Conservation (phyloP, 2,888 invertebrate species). For the Ischnus inquisitorius region DNA sequence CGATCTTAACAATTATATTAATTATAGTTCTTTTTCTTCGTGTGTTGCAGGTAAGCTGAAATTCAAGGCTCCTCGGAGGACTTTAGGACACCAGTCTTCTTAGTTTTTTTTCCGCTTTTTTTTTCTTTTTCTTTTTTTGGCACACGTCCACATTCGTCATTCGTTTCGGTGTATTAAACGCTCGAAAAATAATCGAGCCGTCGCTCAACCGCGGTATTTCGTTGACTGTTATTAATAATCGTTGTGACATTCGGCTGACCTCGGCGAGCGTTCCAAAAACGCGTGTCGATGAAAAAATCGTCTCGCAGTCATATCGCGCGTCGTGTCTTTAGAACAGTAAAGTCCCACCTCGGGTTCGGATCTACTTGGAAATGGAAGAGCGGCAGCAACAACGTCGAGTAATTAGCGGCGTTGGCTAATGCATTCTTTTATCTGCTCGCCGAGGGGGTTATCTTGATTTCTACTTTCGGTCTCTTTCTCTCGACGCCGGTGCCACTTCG, state of each 20-base stretch:
- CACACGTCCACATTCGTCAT: conserved; percentile 46
- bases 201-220: conserved; percentile 29
- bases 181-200: conserved; percentile 31
- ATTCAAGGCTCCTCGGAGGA: conserved; percentile 55
- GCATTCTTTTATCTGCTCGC: conserved; percentile 80
- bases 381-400: conserved; percentile 67
- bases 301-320: conserved; percentile 76
- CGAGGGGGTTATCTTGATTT: conserved; percentile 77
- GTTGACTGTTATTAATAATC: conserved; percentile 58
- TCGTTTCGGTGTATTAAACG: conserved; percentile 19
- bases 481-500: conserved; percentile 45
- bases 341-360: conserved; percentile 75
- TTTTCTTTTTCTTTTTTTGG: neutral
- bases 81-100: conserved; percentile 51
- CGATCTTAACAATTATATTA: conserved; percentile 58
- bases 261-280: conserved; percentile 42
- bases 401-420: conserved; percentile 81
- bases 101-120: conserved; percentile 14
- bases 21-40: conserved; percentile 46
- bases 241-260: conserved; percentile 50
- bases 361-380: conserved; percentile 72
- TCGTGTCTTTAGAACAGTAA: conserved; percentile 51
- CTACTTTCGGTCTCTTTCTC: conserved; percentile 54
- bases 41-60: conserved; percentile 68
- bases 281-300: conserved; percentile 70